phyloP scores from a whole-genome alignment of 2,797 vertebrate genomes.

The Margarornis squamiger region DNA sequence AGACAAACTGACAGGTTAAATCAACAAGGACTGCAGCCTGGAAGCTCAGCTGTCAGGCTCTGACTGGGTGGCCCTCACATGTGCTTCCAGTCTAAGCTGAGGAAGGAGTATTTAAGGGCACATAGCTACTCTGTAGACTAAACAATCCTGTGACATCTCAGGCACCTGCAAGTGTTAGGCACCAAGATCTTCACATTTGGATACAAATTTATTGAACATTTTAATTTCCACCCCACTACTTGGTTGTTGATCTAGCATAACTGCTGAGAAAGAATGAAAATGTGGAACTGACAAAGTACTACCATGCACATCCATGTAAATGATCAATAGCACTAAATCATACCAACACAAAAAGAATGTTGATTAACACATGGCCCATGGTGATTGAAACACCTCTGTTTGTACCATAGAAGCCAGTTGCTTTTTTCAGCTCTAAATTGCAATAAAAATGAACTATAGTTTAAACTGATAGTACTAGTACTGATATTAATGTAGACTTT shows the following conservation, averaged over 20 bases:
- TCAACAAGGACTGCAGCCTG: neutral
- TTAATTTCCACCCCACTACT: neutral
- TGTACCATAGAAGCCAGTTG: neutral
- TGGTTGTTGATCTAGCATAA: neutral
- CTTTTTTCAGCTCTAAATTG: neutral
- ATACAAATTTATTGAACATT: neutral
- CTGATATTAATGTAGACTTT: neutral
- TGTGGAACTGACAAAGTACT: neutral
- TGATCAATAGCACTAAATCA: neutral
- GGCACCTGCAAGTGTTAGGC: neutral
- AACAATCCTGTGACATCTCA: neutral
- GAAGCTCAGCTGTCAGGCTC: neutral
- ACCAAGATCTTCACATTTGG: neutral
- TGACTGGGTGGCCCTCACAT: neutral
- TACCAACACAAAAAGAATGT: neutral
- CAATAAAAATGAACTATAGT: neutral
- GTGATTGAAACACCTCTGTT: neutral
- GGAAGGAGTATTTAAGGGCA: neutral
- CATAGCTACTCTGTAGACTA: neutral
- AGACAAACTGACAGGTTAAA: neutral
- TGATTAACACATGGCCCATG: neutral
- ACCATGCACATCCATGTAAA: neutral
- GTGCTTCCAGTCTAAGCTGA: neutral
- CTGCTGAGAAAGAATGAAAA: neutral
- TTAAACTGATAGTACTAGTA: neutral